These are phyloP conservation scores for Anoura caudifer DNA, from an alignment of 2,113 vertebrate species.

Conservation along the genomic window DNA sequence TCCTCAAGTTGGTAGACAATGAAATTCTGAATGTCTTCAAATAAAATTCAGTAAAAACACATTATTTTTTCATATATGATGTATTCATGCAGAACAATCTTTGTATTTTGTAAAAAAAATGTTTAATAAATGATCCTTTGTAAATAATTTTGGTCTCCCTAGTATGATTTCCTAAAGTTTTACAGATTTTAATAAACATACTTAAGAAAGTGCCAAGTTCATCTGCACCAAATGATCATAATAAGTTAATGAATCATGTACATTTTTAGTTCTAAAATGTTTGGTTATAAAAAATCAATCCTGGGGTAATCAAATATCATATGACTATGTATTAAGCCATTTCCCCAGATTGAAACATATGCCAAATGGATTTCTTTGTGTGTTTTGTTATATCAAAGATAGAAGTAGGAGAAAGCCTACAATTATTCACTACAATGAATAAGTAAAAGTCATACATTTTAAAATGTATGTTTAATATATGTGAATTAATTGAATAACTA, in stretches of 20 bases:
- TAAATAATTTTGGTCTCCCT: slow-evolving; percentile 77
- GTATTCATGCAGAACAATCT: slow-evolving; percentile 82
- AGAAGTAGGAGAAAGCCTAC: neutral
- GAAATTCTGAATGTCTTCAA: slow-evolving; percentile 66
- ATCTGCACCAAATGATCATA: slow-evolving; percentile 71
- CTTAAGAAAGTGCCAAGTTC: neutral
- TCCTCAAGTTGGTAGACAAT: slow-evolving; percentile 63
- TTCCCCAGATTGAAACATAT: neutral
- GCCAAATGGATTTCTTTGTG: neutral
- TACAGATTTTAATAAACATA: neutral
- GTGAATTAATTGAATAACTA: neutral
- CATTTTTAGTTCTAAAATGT: slow-evolving; percentile 70
- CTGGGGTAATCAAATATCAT: slow-evolving; percentile 59
- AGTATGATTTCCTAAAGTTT: slow-evolving; percentile 68
- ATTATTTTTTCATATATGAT: slow-evolving; percentile 79
- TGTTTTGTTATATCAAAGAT: slow-evolving; percentile 7
- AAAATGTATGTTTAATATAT: neutral
- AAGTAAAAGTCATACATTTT: neutral
- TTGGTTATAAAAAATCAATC: slow-evolving; percentile 78
- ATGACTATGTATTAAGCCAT: slow-evolving; percentile 52
- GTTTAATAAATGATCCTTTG: slow-evolving; percentile 88
- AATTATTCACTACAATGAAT: neutral
- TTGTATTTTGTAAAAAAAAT: slow-evolving; percentile 86
- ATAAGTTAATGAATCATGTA: slow-evolving; percentile 75
- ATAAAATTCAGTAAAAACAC: slow-evolving; percentile 73